phyloP scores from a whole-genome alignment of 2,797 vertebrate genomes.

The Rhinogobio ventralis region DNA sequence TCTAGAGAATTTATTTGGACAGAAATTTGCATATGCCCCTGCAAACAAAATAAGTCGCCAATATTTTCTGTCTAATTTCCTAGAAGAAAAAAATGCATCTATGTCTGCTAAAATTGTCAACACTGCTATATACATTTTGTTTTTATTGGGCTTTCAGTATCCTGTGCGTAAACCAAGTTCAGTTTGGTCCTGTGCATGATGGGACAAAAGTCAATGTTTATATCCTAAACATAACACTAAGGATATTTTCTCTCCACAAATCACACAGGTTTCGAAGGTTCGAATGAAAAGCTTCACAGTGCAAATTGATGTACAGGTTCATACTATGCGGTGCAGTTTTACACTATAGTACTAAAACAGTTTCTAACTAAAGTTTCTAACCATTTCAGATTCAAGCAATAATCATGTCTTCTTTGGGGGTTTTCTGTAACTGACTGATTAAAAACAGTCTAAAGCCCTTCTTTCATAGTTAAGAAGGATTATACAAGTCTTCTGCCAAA shows the following conservation, averaged over 20 bases:
- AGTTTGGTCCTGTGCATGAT: background rate
- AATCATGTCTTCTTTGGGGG: conserved; percentile 22
- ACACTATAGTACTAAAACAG: background rate
- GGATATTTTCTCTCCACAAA: background rate
- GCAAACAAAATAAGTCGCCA: background rate
- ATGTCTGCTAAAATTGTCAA: background rate
- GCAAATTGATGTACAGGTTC: background rate
- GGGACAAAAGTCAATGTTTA: background rate
- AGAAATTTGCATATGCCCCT: background rate
- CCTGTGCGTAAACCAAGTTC: background rate
- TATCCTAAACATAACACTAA: background rate
- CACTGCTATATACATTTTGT: background rate
- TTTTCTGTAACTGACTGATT: conserved; percentile 33
- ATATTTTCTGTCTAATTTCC: background rate
- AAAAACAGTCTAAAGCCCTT: conserved; percentile 38
- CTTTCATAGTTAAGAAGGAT: conserved; percentile 32
- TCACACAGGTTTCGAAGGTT: background rate
- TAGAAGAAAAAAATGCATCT: background rate
- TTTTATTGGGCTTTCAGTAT: background rate
- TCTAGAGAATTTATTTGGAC: background rate
- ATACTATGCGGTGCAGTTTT: background rate
- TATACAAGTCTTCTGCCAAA: conserved; percentile 25
- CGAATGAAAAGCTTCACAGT: background rate
- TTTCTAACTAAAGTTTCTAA: background rate
- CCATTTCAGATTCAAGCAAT: conserved; percentile 28